A percentile compares a stretch with the other conserved stretches of the same genome.
phyloP scores from a whole-genome alignment of 2,888 invertebrate genomes.

The Osedax frankpressi region DNA sequence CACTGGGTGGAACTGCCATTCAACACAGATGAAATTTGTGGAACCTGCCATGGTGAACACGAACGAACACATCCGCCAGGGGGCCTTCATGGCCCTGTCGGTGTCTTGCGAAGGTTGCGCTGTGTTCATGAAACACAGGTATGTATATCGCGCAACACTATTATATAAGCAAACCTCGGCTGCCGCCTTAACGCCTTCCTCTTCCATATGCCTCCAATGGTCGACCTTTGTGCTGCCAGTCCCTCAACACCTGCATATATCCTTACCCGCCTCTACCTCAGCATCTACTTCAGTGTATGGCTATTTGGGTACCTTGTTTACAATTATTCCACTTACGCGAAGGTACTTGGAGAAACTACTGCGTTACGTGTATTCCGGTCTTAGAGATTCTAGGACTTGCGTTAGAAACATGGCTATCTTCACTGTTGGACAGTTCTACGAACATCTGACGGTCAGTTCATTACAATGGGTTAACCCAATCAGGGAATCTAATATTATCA shows the following conservation, averaged over 20 bases:
- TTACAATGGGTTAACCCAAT: not conserved
- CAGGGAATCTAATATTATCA: too few relatives aligned
- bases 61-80: constrained; percentile 57
- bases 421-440: constrained; percentile 67
- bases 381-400: constrained; percentile 54
- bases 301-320: too few relatives aligned
- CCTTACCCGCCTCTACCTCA: too few relatives aligned
- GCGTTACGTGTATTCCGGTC: constrained; percentile 59
- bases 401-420: constrained; percentile 66
- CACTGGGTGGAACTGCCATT: too few relatives aligned
- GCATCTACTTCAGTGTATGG: too few relatives aligned
- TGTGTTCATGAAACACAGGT: constrained; percentile 60
- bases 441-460: constrained; percentile 55
- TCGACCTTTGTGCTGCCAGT: too few relatives aligned
- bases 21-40: constrained; percentile 50
- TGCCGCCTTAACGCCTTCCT: too few relatives aligned
- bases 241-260: too few relatives aligned
- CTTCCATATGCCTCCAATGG: too few relatives aligned
- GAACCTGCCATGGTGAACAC: constrained; percentile 56
- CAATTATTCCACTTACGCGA: constrained; percentile 10
- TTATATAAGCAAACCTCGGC: too few relatives aligned
- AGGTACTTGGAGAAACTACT: constrained; percentile 57
- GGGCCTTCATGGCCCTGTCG: constrained; percentile 61
- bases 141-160: too few relatives aligned
- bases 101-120: constrained; percentile 67